phyloP scores from a whole-genome alignment of 1,140 invertebrate species.

The Aphis gossypii region DNA sequence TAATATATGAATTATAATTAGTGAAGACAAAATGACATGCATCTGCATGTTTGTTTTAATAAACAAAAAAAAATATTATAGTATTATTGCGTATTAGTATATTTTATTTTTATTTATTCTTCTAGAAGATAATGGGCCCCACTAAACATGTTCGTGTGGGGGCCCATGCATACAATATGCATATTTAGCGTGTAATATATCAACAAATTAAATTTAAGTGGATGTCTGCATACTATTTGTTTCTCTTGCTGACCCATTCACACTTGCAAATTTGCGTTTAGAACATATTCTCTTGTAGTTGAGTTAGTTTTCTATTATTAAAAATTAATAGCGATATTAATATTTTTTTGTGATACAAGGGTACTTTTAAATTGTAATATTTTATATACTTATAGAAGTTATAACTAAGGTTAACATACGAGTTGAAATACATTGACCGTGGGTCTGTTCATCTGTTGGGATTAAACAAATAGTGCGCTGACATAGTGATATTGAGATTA shows the following conservation, averaged over 20 bases:
- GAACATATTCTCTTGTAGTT: not conserved
- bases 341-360: not conserved
- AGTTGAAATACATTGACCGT: not conserved
- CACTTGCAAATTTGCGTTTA: not conserved
- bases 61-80: too few species aligned
- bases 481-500: not conserved
- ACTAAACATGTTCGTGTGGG: too few species aligned
- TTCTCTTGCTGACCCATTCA: not conserved
- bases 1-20: not conserved
- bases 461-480: not conserved
- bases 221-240: not conserved
- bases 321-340: not conserved
- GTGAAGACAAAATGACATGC: not conserved
- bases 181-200: not conserved
- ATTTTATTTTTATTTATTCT: too few species aligned
- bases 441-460: too few species aligned
- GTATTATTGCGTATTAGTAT: not conserved
- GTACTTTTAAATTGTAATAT: not conserved
- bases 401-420: not conserved
- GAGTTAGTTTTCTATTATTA: not conserved
- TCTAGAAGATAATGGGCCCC: too few species aligned
- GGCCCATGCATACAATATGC: not conserved
- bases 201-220: not conserved
- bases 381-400: not conserved
- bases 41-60: not conserved